Percentiles rank a stretch among this genome's conserved stretches.
These are phyloP conservation scores for Brachionus rotundiformis DNA, from an alignment of 1,140 invertebrate species.

Conservation along the genomic window DNA sequence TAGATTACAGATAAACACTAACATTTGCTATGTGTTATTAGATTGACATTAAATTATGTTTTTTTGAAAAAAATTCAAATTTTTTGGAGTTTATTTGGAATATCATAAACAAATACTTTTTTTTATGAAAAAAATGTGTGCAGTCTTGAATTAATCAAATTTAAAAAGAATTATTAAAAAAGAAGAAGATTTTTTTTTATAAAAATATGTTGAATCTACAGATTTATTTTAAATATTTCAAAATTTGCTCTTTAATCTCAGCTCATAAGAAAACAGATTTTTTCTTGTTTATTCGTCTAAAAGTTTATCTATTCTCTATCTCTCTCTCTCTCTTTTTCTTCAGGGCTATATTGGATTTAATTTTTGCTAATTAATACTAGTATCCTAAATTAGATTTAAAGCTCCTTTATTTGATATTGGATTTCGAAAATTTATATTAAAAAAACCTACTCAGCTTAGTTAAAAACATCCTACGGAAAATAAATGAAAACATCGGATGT, in stretches of 20 bases:
- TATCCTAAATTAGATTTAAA: not conserved
- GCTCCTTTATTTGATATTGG: not conserved
- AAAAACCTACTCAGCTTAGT: not conserved
- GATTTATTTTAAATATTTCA: not conserved
- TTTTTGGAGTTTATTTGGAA: conserved; percentile 3
- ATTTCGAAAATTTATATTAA: not conserved
- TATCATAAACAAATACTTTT: not conserved
- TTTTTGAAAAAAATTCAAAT: not conserved
- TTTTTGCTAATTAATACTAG: conserved; percentile 5
- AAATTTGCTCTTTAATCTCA: conserved; percentile 15
- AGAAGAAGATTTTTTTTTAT: not conserved
- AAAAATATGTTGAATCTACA: conserved; percentile 5
- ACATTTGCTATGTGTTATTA: not conserved
- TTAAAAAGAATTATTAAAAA: not conserved
- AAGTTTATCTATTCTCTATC: conserved; percentile 1
- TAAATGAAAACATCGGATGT: conserved; percentile 7
- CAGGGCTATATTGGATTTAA: not conserved
- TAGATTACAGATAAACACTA: not conserved
- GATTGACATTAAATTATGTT: conserved; percentile 16
- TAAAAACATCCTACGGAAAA: not conserved
- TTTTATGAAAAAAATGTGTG: not conserved
- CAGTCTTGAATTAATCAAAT: not conserved
- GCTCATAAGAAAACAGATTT: not conserved
- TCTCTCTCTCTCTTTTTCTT: too few species aligned
- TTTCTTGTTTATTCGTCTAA: not conserved